Percentiles rank a stretch among this genome's conserved stretches.
These are phyloP conservation scores for Seladonia tumulorum DNA, from an alignment of 2,888 invertebrate species.

Conservation along the genomic window DNA sequence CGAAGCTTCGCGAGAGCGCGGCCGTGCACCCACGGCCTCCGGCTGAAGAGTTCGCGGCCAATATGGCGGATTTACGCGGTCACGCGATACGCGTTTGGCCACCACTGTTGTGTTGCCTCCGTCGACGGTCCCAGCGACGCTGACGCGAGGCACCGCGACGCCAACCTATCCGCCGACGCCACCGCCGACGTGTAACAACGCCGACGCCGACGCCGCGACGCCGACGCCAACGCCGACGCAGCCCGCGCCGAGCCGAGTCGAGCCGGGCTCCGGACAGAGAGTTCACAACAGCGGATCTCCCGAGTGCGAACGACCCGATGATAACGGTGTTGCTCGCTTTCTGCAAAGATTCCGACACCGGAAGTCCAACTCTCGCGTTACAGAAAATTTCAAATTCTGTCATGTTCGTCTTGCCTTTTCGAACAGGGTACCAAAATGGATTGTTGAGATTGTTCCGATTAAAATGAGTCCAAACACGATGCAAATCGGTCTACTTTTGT, in stretches of 20 bases:
- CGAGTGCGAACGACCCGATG: constrained; percentile 67
- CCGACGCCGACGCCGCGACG: constrained; percentile 56
- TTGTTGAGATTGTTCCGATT: not conserved
- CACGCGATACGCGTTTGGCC: constrained; percentile 69
- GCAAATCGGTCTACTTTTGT: not conserved
- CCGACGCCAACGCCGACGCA: constrained; percentile 20
- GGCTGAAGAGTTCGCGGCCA: constrained; percentile 66
- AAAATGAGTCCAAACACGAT: not conserved
- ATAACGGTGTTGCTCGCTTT: not conserved
- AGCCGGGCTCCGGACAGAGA: constrained; percentile 43
- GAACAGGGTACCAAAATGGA: no score
- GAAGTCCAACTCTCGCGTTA: not conserved
- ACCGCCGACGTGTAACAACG: constrained; percentile 54
- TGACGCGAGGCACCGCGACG: constrained; percentile 79
- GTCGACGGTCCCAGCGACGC: constrained; percentile 75
- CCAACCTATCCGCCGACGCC: constrained; percentile 77
- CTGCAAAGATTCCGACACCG: not conserved
- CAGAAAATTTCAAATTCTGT: not conserved
- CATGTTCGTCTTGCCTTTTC: not conserved
- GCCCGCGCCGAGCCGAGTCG: constrained; percentile 51
- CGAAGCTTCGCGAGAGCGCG: constrained; percentile 51
- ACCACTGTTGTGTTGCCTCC: constrained; percentile 72
- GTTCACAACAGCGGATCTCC: constrained; percentile 48
- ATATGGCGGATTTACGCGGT: constrained; percentile 78
- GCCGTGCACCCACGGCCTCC: constrained; percentile 22